Percentiles rank a stretch among this genome's conserved stretches.
Evolutionary conservation across 2,888 invertebrate genomes (phyloP).

Genomic region (Lasioglossum vierecki): DNA sequence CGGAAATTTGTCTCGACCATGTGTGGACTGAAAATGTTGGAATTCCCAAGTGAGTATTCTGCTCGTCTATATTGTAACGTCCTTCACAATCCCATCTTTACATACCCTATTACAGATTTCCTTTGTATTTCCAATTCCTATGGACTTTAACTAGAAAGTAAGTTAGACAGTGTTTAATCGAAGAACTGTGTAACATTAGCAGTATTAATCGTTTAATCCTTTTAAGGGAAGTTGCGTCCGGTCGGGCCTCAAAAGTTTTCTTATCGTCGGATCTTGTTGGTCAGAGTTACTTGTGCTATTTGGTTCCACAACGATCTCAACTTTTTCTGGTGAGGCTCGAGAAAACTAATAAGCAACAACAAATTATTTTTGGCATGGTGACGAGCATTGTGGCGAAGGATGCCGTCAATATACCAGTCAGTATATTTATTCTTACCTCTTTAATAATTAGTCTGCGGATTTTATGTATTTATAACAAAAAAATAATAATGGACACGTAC

Average conservation of each 20-base stretch:
- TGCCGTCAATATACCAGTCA: conserved; percentile 91
- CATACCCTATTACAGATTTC: conserved; percentile 64
- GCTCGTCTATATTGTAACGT: not conserved
- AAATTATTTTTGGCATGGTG: conserved; percentile 90
- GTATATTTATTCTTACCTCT: conserved; percentile 60
- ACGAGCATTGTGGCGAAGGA: conserved; percentile 92
- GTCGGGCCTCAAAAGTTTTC: conserved; percentile 91
- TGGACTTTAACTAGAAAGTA: conserved; percentile 68
- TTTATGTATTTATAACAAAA: too few relatives aligned
- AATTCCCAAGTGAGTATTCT: conserved; percentile 79
- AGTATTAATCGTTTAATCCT: not conserved
- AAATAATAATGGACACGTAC: too few relatives aligned
- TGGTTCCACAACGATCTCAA: conserved; percentile 87
- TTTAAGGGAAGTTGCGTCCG: conserved; percentile 84
- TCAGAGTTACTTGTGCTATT: conserved; percentile 93
- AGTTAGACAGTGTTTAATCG: conserved; percentile 15
- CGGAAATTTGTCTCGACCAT: conserved; percentile 94
- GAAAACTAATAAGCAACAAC: conserved; percentile 87
- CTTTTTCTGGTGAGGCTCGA: conserved; percentile 89
- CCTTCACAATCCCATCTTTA: conserved; percentile 16
- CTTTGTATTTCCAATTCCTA: conserved; percentile 56
- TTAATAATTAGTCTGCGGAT: not conserved
- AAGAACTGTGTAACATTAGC: not conserved
- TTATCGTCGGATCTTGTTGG: conserved; percentile 94
- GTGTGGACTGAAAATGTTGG: conserved; percentile 92